phyloP scores from a whole-genome alignment of 2,113 vertebrate genomes.

The Mugil cephalus region DNA sequence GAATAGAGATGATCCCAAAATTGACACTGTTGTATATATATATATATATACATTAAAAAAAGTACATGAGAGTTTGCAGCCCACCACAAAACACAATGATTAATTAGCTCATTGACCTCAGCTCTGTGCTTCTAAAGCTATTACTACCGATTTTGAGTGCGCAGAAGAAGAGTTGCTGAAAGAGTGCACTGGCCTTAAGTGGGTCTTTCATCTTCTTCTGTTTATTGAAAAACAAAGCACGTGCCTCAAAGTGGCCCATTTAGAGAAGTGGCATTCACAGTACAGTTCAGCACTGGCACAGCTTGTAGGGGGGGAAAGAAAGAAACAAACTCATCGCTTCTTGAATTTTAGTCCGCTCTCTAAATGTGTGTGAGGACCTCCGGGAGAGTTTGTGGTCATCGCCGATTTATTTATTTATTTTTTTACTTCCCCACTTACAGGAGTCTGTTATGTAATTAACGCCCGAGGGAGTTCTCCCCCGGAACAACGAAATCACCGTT shows the following conservation, averaged over 20 bases:
- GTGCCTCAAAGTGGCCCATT: slow-evolving; percentile 62
- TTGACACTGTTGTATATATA: background rate
- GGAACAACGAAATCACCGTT: slow-evolving; percentile 15
- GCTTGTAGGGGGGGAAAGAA: background rate
- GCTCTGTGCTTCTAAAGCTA: background rate
- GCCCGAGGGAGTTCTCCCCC: slow-evolving; percentile 26
- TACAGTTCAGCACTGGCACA: background rate
- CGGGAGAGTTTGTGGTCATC: background rate
- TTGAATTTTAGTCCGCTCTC: background rate
- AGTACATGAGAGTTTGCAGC: background rate
- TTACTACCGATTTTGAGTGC: slow-evolving; percentile 16
- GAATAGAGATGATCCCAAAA: too few relatives aligned
- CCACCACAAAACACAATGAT: background rate
- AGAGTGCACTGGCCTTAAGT: slow-evolving; percentile 49
- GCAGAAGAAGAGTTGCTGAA: slow-evolving; percentile 32
- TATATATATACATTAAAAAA: too few relatives aligned
- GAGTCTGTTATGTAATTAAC: slow-evolving; percentile 16
- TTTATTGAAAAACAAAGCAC: slow-evolving; percentile 76
- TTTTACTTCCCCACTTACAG: too few relatives aligned
- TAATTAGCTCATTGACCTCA: slow-evolving; percentile 23
- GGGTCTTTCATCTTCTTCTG: slow-evolving; percentile 54
- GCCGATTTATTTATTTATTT: too few relatives aligned
- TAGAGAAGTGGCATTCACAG: slow-evolving; percentile 47
- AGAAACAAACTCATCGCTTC: slow-evolving; percentile 17
- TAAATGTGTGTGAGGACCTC: background rate